Percentiles rank a stretch among this genome's conserved stretches.
Conservation (phyloP, 2,113 vertebrate species). For the Petrocephalus microphthalmus region DNA sequence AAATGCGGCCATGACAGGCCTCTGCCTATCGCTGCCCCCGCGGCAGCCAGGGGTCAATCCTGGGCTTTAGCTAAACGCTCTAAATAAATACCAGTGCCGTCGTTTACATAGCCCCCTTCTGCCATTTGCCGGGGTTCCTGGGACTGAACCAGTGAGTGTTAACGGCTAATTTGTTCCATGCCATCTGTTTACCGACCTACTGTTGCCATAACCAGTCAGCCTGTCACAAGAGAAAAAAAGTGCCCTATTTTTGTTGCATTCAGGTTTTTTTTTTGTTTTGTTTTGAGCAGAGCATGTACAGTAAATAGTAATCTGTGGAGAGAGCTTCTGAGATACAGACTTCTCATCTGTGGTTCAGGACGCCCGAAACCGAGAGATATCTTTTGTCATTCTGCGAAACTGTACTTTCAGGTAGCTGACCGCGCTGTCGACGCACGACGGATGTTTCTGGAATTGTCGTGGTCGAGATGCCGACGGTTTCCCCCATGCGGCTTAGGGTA, state of each 20-base stretch:
- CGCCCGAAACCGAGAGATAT: not conserved
- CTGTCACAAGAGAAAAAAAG: not conserved
- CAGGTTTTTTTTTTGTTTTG: not conserved
- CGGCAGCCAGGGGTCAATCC: not conserved
- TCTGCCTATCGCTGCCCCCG: not conserved
- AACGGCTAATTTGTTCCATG: not conserved
- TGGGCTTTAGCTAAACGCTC: not conserved
- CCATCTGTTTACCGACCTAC: not conserved
- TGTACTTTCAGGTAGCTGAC: conserved; percentile 31
- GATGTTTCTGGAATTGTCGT: conserved; percentile 9
- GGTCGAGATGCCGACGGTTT: not conserved
- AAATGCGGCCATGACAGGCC: not conserved
- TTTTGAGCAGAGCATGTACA: conserved; percentile 3
- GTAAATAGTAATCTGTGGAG: conserved; percentile 9
- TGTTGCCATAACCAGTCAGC: not conserved
- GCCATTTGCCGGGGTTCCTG: not conserved
- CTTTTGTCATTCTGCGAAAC: not conserved
- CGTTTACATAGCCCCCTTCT: not conserved
- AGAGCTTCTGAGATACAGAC: conserved; percentile 16
- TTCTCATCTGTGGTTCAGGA: conserved; percentile 24
- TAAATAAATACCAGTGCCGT: not conserved
- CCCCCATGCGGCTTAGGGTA: not conserved
- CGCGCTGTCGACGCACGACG: not conserved
- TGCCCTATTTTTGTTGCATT: not conserved
- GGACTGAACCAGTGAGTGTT: conserved; percentile 1